Evolutionary conservation across 2,113 vertebrate genomes (phyloP).

Genomic region (Lasiurus borealis): DNA sequence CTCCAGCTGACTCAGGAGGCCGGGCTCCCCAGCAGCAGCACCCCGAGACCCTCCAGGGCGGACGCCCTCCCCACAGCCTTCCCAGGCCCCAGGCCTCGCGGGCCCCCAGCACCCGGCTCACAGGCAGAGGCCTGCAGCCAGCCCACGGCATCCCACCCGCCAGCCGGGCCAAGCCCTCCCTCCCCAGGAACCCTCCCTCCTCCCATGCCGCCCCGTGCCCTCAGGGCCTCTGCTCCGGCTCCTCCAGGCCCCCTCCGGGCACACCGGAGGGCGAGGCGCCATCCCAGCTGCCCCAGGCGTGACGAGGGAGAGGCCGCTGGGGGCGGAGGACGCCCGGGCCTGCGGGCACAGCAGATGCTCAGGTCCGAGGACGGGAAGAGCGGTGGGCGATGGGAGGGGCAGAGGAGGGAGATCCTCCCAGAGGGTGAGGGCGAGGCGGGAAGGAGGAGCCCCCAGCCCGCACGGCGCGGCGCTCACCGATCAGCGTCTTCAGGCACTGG

Average conservation of each 20-base stretch:
- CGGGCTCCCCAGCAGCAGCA: accelerated
- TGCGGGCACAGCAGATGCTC: neutral
- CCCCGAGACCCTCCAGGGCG: no score
- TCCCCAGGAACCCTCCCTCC: neutral
- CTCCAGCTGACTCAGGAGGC: neutral
- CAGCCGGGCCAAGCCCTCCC: neutral
- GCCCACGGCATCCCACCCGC: no score
- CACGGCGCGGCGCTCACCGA: slow-evolving; percentile 92
- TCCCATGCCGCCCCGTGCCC: neutral
- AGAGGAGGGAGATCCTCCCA: neutral
- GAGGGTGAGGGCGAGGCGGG: no score
- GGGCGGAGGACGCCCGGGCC: neutral
- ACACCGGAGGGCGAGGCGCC: accelerated
- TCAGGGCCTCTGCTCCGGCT: neutral
- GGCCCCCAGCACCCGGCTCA: no score
- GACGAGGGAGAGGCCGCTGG: neutral
- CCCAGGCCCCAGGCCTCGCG: no score
- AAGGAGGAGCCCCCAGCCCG: neutral
- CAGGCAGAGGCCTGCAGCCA: neutral
- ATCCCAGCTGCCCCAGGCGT: neutral
- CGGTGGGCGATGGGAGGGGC: no score
- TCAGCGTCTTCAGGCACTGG: slow-evolving; percentile 99
- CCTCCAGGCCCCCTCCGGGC: accelerated
- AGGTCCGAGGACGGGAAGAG: no score
- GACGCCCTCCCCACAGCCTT: neutral